Evolutionary conservation across 2,797 vertebrate genomes (phyloP), one percentile per base, ranked within the genome.

Genomic region (Coreius guichenoti): DNA sequence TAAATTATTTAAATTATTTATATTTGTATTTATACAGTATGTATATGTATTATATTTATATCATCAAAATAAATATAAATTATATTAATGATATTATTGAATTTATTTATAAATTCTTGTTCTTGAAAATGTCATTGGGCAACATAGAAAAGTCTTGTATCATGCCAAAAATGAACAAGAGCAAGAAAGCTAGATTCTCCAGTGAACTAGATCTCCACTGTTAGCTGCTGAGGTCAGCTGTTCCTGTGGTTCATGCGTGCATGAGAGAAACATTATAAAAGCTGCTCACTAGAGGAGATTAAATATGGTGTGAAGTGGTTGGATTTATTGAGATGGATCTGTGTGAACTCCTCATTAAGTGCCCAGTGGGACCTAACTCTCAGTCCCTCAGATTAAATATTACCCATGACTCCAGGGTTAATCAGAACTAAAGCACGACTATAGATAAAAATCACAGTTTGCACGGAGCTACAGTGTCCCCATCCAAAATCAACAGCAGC

Each of bases 301-400:
- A 88, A 88, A 85, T 88, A 82, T 83, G 87, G 82, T 49, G 85
- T 88, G 86, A 81, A 87, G 89, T 91, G 92, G 91, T 86, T 90
- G 91, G 88, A 91, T 87, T 91, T 85, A 77, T 89, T 84, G 86
- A 91, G 91, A 91, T 89, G 87, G 90, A 92, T 90, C 87, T 87
- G 89, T 89, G 90, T 92, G 90, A 93, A 93, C 90, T 92, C 82
- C 88, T 92, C 91, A 93, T 92, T 93, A 93, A 91, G 89, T 90
- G 91, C 91, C 92, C 92, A 92, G 91, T 92, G 91, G 93, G 91
- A 93, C 84, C 70, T 72, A 85, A 82, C 81, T 78, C 49, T 75
- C 79, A 61, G 82, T 81, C 79, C 68, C 29, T 56, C 77, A 85
- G 72, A 81, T 84, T 81, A 74, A 81, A 87, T 84, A 39, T 83